These are phyloP conservation scores for Aegithalos caudatus DNA, from an alignment of 2,113 vertebrate species.

Conservation along the genomic window DNA sequence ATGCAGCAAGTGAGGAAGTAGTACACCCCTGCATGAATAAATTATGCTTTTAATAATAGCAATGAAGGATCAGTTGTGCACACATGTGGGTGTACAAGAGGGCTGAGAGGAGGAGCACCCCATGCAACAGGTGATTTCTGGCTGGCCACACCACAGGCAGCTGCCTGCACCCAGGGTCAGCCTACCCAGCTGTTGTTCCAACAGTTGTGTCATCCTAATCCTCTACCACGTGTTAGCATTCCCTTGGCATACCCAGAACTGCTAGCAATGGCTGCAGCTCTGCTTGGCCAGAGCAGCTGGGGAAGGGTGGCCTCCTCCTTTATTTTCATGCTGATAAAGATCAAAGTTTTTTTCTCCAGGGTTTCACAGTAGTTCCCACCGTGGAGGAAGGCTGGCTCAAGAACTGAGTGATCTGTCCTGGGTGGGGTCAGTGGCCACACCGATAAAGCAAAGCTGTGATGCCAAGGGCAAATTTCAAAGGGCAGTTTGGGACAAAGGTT, in stretches of 20 bases:
- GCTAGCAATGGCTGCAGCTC: background rate
- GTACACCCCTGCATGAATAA: background rate
- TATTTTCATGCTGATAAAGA: background rate
- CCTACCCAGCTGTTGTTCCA: background rate
- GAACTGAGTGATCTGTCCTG: background rate
- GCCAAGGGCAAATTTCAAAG: background rate
- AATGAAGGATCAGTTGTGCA: slow-evolving; percentile 23
- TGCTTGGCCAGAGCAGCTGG: background rate
- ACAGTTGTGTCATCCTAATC: slow-evolving; percentile 40
- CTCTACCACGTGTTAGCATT: background rate
- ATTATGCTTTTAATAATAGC: background rate
- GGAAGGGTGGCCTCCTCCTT: background rate
- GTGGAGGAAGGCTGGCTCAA: background rate
- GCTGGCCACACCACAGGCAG: background rate
- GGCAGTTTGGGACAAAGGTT: background rate
- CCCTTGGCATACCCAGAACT: background rate
- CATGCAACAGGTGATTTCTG: slow-evolving; percentile 46
- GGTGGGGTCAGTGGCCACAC: background rate
- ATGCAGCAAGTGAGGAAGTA: background rate
- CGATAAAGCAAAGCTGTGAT: rapidly evolving
- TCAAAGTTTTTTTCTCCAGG: background rate
- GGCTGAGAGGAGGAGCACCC: background rate
- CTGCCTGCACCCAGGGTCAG: slow-evolving; percentile 38
- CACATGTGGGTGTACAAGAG: background rate
- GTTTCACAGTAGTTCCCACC: background rate